These are phyloP conservation scores for Aleiodes leptofemur DNA, from an alignment of 2,888 invertebrate genomes.

Conservation along the genomic window DNA sequence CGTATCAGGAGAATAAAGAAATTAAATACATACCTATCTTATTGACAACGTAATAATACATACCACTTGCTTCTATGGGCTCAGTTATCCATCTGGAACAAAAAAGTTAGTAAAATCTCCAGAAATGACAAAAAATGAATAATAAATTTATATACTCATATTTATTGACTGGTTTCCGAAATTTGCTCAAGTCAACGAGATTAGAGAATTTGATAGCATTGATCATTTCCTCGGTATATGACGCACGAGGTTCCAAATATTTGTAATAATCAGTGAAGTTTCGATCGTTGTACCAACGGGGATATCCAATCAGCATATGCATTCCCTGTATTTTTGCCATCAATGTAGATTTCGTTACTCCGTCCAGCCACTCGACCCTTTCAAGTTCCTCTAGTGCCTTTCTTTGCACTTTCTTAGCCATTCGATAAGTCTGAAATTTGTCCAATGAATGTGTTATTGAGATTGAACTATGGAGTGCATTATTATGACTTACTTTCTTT, in stretches of 20 bases:
- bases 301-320: conserved; percentile 77
- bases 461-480: background rate
- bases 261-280: conserved; percentile 69
- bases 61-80: no score
- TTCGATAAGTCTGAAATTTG: conserved; percentile 69
- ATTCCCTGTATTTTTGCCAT: conserved; percentile 76
- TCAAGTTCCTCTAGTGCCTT: conserved; percentile 76
- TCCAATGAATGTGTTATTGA: background rate
- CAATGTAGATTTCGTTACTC: conserved; percentile 76
- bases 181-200: background rate
- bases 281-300: conserved; percentile 77
- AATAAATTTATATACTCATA: background rate
- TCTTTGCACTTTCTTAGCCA: conserved; percentile 77
- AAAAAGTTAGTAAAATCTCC: no score
- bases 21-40: no score
- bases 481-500: conserved; percentile 17
- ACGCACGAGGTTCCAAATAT: background rate
- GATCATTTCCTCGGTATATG: conserved; percentile 37
- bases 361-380: conserved; percentile 78
- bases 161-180: conserved; percentile 20
- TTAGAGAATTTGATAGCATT: conserved; percentile 29
- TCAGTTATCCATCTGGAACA: no score
- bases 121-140: background rate
- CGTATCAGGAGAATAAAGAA: no score
- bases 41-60: no score